A percentile compares a stretch with the other conserved stretches of the same genome.
These are phyloP conservation scores for cattle (Bos taurus) DNA, from an alignment of 2,113 vertebrate genomes.

Conservation along the genomic window DNA sequence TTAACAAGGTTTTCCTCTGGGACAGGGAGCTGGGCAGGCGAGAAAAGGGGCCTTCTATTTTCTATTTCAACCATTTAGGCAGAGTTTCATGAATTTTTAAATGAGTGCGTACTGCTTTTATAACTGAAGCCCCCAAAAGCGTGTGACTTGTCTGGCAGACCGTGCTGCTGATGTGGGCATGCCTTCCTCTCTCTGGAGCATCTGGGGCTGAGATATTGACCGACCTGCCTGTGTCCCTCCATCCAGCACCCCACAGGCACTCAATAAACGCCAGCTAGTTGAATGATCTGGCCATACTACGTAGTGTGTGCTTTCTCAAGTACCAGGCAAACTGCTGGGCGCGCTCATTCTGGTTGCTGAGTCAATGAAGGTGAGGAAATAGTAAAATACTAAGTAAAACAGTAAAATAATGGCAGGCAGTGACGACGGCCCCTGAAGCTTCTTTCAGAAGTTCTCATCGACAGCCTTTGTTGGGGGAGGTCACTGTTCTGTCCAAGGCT, in stretches of 20 bases:
- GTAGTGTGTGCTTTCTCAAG: background rate
- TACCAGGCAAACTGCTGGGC: background rate
- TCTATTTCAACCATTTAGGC: constrained; percentile 1
- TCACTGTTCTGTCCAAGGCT: background rate
- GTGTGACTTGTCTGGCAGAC: background rate
- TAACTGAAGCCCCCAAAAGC: background rate
- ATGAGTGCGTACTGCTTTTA: constrained; percentile 8
- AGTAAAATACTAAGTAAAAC: background rate
- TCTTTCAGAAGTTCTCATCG: background rate
- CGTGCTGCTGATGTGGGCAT: background rate
- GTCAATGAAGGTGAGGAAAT: background rate
- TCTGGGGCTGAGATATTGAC: background rate
- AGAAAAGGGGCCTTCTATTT: background rate
- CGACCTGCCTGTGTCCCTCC: background rate
- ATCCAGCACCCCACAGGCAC: background rate
- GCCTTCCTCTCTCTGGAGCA: background rate
- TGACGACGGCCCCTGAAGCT: background rate
- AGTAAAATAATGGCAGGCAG: background rate
- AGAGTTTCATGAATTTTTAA: background rate
- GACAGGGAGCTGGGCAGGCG: background rate
- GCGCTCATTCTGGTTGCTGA: background rate
- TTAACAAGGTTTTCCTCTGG: background rate
- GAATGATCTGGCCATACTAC: background rate
- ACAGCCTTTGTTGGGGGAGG: background rate
- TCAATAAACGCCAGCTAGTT: background rate